These are phyloP conservation scores for Diplodus puntazzo DNA, from an alignment of 2,797 vertebrate species.

Conservation along the genomic window DNA sequence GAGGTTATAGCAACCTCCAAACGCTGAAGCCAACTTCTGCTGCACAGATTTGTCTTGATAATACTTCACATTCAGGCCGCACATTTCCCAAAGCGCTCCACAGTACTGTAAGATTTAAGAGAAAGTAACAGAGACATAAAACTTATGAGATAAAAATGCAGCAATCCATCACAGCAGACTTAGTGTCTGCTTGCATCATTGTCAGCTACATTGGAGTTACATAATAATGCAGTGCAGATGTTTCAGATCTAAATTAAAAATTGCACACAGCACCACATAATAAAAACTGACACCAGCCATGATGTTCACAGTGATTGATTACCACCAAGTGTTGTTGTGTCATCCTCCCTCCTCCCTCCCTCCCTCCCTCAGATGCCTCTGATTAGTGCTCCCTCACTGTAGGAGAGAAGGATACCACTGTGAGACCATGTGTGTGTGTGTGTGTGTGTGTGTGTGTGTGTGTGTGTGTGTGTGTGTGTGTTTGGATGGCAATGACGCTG, in stretches of 20 bases:
- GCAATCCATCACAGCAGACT: slow-evolving; percentile 21
- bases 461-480: slow-evolving; percentile 1
- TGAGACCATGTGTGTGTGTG: background rate
- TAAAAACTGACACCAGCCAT: background rate
- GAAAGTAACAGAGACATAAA: background rate
- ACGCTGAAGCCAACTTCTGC: background rate
- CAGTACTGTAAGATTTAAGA: background rate
- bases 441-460: slow-evolving; percentile 4
- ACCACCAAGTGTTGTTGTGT: background rate
- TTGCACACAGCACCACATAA: background rate
- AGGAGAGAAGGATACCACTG: background rate
- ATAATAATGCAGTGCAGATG: slow-evolving; percentile 17
- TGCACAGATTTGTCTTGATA: slow-evolving; percentile 4
- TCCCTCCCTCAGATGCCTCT: slow-evolving; percentile 2
- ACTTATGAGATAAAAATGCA: background rate
- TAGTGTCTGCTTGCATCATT: background rate
- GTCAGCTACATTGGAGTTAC: slow-evolving; percentile 5
- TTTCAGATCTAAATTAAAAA: slow-evolving; percentile 19
- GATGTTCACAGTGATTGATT: slow-evolving; percentile 33
- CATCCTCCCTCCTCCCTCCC: background rate
- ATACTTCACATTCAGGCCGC: slow-evolving; percentile 9
- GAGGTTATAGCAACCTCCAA: background rate
- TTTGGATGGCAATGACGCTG: background rate
- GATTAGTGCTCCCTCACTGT: slow-evolving; percentile 22
- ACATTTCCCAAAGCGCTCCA: background rate